Conservation (phyloP, 2,113 vertebrate species). For the Sminthopsis crassicaudata region DNA sequence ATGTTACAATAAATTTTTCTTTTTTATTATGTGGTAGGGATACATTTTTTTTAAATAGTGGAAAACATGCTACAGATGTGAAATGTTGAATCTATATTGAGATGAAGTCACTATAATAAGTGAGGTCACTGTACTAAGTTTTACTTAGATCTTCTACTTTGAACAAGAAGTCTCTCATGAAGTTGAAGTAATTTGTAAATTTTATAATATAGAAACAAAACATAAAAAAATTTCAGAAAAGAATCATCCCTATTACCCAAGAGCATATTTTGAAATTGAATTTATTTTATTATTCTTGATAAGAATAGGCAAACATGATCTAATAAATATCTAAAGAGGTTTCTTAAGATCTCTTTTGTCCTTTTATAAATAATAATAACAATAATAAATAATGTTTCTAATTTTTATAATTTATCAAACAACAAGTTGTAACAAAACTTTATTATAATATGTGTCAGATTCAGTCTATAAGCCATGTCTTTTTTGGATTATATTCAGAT, state of each 20-base stretch:
- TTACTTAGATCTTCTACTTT: not conserved
- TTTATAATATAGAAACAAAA: not conserved
- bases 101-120: not conserved
- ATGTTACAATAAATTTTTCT: not conserved
- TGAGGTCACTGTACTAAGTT: not conserved
- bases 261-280: not conserved
- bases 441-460: not conserved
- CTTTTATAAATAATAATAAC: not conserved
- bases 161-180: not conserved
- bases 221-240: constrained; percentile 13
- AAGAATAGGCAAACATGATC: not conserved
- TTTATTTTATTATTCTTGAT: not conserved
- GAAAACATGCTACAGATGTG: not conserved
- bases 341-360: not conserved
- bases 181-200: not conserved
- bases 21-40: not conserved
- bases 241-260: not conserved
- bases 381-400: too few relatives aligned
- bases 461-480: not conserved
- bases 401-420: too few relatives aligned
- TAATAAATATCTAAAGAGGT: not conserved
- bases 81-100: not conserved
- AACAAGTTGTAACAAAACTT: not conserved
- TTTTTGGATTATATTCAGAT: not conserved
- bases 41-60: not conserved